Conservation (phyloP, 2,797 vertebrate genomes). For the Meda fulgida region DNA sequence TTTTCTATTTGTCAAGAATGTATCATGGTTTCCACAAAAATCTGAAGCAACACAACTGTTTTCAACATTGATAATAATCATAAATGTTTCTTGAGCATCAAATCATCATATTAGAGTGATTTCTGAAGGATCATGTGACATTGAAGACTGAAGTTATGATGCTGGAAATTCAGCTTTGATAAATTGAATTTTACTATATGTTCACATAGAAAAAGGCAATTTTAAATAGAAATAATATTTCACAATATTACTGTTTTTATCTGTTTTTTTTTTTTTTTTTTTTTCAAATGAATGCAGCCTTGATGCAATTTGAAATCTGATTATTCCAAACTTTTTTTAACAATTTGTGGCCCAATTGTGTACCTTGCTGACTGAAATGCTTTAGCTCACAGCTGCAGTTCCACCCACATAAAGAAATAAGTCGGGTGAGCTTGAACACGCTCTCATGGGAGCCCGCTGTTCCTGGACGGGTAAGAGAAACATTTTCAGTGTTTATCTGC, state of each 20-base stretch:
- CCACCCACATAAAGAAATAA: neutral
- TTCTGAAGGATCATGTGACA: too few species aligned
- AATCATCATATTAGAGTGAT: too few species aligned
- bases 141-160: too few species aligned
- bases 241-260: neutral
- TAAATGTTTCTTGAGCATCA: too few species aligned
- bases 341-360: neutral
- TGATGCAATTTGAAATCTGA: too few species aligned
- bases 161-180: neutral
- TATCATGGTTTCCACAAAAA: too few species aligned
- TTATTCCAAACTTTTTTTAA: neutral
- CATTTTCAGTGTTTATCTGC: constrained; percentile 22
- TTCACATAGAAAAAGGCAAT: neutral
- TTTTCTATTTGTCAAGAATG: too few species aligned
- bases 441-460: constrained; percentile 20
- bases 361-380: neutral
- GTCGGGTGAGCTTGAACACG: neutral
- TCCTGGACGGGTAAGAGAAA: constrained; percentile 32
- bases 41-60: too few species aligned
- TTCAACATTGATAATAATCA: too few species aligned
- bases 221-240: neutral
- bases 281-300: neutral
- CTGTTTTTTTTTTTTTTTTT: too few species aligned
- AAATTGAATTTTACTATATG: neutral
- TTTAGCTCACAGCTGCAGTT: neutral